These are phyloP conservation scores for Achlya flavicornis DNA, from an alignment of 2,888 invertebrate genomes.

Conservation along the genomic window DNA sequence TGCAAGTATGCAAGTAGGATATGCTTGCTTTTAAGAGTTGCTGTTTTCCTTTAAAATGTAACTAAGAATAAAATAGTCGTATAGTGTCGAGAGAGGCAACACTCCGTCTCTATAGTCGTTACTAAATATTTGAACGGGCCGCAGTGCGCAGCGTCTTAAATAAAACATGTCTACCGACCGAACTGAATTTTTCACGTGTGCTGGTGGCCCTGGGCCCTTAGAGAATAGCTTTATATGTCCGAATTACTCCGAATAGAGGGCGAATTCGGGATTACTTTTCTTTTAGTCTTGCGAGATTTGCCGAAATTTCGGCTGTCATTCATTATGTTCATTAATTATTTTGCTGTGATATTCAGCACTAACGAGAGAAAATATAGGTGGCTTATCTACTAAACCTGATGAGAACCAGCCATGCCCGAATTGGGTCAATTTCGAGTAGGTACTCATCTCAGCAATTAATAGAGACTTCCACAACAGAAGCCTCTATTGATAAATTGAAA, in stretches of 20 bases:
- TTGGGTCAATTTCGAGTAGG: no score
- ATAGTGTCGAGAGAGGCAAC: conserved; percentile 50
- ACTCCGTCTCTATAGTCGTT: conserved; percentile 61
- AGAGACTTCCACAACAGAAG: no score
- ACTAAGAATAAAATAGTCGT: conserved; percentile 16
- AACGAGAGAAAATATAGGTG: not conserved
- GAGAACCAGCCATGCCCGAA: no score
- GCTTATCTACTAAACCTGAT: no score
- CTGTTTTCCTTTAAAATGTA: no score
- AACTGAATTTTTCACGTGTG: conserved; percentile 70
- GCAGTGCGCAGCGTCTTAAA: conserved; percentile 72
- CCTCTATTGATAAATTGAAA: no score
- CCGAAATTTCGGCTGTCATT: not conserved
- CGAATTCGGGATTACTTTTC: conserved; percentile 10
- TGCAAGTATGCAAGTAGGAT: no score
- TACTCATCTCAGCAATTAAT: no score
- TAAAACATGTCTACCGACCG: conserved; percentile 70
- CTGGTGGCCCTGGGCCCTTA: conserved; percentile 48
- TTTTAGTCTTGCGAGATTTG: not conserved
- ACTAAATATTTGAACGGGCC: conserved; percentile 73
- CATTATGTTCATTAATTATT: conserved; percentile 7
- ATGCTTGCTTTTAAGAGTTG: no score
- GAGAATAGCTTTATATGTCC: conserved; percentile 39
- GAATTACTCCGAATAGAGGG: conserved; percentile 6
- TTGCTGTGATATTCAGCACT: not conserved